Evolutionary conservation across 2,888 invertebrate genomes (phyloP), one percentile per base, ranked within the genome.

Genomic region (Tenthredo scrophulariae): DNA sequence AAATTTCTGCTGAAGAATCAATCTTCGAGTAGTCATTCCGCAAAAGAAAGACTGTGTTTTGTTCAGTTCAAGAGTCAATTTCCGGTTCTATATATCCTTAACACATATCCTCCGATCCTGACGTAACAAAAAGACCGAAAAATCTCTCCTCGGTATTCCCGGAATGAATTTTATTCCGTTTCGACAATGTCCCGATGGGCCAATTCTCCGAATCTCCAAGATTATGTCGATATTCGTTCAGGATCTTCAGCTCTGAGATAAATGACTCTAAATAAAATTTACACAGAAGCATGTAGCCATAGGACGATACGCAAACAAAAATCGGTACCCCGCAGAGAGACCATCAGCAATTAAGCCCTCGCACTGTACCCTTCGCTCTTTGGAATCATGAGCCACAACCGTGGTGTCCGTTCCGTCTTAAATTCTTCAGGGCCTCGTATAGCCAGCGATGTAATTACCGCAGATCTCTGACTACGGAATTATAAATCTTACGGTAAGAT

Each of bases 371-470:
- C 77, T 40, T 77, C 29, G 77, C 50, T 37, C 77, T 77, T 10
- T 15, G 29, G 77, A 33, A 50, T 18, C 77, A 54, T 10, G 77
- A 29, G 10, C 43, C 40, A 43, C 40, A 43, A 74, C 22, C 74
- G 40, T 13, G 40, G 22, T 40, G 74, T 74, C 40, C 26, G 77
- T 54, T 77, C n/a, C 46, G 72, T 5, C 22, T 1, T 74, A 2
- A 29, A 26, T 18, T 54, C 77, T 29, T 26, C 29, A 54, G 54
- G 33, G 18, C 54, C 50, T 26, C 77, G 33, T 26, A 5, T 50
- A 54, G 33, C 33, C 54, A 77, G 77, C 54, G 77, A 77, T 54
- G 54, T 54, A 77, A 77, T 77, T 77, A 54, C 77, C 77, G 77
- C 33, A 9, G 18, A n/a, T 77, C 26, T 54, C 29, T 77, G n/a